phyloP scores from a whole-genome alignment of 35 echinoderm and acorn worm genomes.

The Acanthaster planci region DNA sequence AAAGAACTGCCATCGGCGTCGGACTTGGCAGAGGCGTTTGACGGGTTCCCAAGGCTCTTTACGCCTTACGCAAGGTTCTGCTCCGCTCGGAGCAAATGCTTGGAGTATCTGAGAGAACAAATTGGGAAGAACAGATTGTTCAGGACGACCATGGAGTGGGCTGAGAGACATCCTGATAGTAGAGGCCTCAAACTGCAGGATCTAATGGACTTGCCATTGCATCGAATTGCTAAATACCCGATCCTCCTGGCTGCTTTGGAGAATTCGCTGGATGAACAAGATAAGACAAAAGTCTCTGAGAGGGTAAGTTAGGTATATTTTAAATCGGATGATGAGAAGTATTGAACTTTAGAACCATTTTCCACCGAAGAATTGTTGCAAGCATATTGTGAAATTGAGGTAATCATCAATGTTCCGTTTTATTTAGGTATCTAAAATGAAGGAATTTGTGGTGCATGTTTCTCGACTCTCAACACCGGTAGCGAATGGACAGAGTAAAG shows the following conservation, averaged over 20 bases:
- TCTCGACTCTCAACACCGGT: conserved; percentile 68
- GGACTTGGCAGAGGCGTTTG: conserved; percentile 47
- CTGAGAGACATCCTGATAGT: conserved; percentile 48
- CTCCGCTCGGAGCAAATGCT: conserved; percentile 55
- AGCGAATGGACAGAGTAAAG: conserved; percentile 33
- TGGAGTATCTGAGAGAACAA: conserved; percentile 64
- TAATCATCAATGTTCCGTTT: too few relatives aligned
- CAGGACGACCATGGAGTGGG: conserved; percentile 71
- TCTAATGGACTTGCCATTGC: conserved; percentile 83
- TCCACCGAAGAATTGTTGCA: too few relatives aligned
- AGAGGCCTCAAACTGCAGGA: conserved; percentile 57
- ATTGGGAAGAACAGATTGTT: conserved; percentile 52
- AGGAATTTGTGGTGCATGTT: conserved; percentile 56
- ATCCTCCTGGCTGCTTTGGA: conserved; percentile 65
- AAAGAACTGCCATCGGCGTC: neutral
- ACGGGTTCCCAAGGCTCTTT: conserved; percentile 58
- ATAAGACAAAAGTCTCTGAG: conserved; percentile 34
- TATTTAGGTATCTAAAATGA: conserved; percentile 45
- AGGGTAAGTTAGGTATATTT: conserved; percentile 71
- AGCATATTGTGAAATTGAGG: too few relatives aligned
- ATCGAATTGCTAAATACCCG: conserved; percentile 79
- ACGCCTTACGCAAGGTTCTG: conserved; percentile 70
- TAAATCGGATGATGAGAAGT: too few relatives aligned
- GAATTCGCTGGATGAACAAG: conserved; percentile 59
- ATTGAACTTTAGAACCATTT: too few relatives aligned